Conservation (phyloP, 1,140 invertebrate species). For the Antheraea pernyi region DNA sequence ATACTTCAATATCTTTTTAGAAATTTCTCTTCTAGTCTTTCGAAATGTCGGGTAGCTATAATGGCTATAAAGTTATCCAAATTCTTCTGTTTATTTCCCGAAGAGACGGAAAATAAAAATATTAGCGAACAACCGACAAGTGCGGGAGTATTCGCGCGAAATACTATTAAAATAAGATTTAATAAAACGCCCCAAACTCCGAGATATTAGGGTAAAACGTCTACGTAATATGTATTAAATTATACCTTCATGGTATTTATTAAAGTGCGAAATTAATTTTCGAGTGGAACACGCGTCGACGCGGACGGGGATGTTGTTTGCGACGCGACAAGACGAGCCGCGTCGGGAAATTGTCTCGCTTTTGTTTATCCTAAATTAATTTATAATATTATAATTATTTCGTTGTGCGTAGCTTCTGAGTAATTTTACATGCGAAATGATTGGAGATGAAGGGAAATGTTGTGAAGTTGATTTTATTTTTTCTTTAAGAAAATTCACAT, state of each 20-base stretch:
- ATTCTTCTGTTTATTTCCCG: background rate
- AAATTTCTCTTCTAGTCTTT: too few species aligned
- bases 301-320: too few species aligned
- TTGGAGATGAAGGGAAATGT: too few species aligned
- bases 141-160: background rate
- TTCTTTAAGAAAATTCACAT: background rate
- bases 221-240: background rate
- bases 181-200: background rate
- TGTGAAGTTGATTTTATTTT: background rate
- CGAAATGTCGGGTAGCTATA: background rate
- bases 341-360: background rate
- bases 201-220: background rate
- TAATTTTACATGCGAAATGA: background rate
- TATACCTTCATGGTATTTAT: background rate
- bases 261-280: constrained; percentile 2
- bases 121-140: background rate
- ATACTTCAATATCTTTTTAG: too few species aligned
- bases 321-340: background rate
- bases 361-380: background rate
- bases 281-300: background rate
- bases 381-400: constrained; percentile 4
- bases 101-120: background rate
- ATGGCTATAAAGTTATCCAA: background rate
- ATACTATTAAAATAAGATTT: background rate
- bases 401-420: background rate